Percentiles rank a stretch among this genome's conserved stretches.
phyloP scores from a whole-genome alignment of 2,888 invertebrate genomes.

The Acrobasis consociella region DNA sequence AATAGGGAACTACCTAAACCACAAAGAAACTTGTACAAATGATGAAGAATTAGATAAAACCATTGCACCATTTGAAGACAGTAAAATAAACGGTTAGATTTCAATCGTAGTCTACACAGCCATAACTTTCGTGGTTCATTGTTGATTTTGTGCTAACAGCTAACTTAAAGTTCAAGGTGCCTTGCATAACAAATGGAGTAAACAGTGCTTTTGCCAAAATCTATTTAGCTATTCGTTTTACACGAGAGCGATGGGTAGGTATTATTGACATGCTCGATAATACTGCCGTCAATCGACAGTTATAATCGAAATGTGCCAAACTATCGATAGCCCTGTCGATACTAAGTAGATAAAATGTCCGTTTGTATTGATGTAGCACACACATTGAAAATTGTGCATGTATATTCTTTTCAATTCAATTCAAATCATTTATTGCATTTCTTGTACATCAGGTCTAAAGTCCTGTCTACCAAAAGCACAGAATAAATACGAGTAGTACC shows the following conservation, averaged over 20 bases:
- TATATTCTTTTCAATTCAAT: too few relatives aligned
- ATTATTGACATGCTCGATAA: constrained; percentile 8
- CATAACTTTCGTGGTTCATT: constrained; percentile 25
- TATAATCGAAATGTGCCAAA: too few relatives aligned
- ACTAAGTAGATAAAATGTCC: too few relatives aligned
- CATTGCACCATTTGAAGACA: constrained; percentile 5
- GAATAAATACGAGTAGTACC: too few relatives aligned
- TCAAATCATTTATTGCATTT: too few relatives aligned
- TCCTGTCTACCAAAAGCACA: too few relatives aligned
- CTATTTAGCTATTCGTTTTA: not conserved
- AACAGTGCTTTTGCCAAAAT: constrained; percentile 40
- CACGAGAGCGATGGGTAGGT: constrained; percentile 12
- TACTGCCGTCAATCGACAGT: not conserved
- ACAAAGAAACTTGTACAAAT: too few relatives aligned
- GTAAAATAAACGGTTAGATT: constrained; percentile 15
- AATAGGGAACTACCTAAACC: too few relatives aligned
- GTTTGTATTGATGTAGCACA: too few relatives aligned
- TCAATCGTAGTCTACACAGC: constrained; percentile 9
- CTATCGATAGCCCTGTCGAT: too few relatives aligned
- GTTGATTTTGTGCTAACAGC: constrained; percentile 27
- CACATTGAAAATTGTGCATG: too few relatives aligned
- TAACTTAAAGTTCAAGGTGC: constrained; percentile 58
- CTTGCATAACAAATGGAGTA: constrained; percentile 56
- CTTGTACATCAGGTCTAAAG: too few relatives aligned
- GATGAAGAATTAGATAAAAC: not conserved